Base-by-base conservation (phyloP, 2,888 invertebrate species). In the Dynastes grantii region DNA sequence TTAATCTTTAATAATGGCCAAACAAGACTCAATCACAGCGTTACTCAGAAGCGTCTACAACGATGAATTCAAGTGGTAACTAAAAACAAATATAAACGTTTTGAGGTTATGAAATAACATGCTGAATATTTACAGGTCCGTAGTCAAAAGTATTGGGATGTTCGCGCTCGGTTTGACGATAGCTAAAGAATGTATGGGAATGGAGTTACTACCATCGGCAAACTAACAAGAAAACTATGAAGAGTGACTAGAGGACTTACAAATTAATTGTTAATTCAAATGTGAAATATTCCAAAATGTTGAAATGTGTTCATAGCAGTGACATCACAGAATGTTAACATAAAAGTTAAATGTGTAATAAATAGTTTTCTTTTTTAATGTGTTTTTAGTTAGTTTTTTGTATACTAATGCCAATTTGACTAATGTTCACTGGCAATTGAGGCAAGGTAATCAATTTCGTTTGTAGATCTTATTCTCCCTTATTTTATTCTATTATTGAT, bases 1-100 rank as follows among this genome's bases (percentile, higher is more conserved):
- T 11, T 11, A 11, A 58, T 16, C 53, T 22, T 11, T 8, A n/a
- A 55, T 40, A 90, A 93, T 93, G 93, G 90, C 90, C 81, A 92
- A 92, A 87, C 90, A 90, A 79, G 86, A 86, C 81, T 90, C 91
- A 83, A 88, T 92, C 73, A 85, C 92, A 64, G 87, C 89, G 78
- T 90, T 92, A 81, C 82, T 94, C 22, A 92, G 92, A 87, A 92
- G 91, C 84, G 90, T 95, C 79, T 95, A 95, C 85, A 89, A 93
- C 85, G 94, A 95, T 87, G 94, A 94, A 79, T 95, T 94, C 84
- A 95, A 94, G 90, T 95, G 95, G 95, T 94, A 89, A 91, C 90
- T 88, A 79, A 82, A 82, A 49, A 22, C 13, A 40, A 6, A 76
- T 67, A 16, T 73, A 51, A 40, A 6, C n/a, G n/a, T 32, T 37